Evolutionary conservation across 2,888 invertebrate genomes (phyloP).

Genomic region (Rotaria macrura): DNA sequence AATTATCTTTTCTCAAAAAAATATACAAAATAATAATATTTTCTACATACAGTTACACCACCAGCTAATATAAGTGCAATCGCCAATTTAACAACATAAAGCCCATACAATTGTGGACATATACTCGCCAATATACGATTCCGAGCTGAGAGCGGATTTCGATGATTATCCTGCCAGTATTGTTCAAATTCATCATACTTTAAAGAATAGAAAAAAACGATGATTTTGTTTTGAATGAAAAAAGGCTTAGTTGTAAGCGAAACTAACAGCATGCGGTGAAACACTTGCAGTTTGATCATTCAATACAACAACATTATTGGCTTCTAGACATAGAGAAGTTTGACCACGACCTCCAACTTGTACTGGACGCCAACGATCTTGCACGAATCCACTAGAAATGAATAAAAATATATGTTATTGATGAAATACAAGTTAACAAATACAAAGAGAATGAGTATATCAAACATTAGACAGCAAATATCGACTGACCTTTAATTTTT

Average conservation of each 20-base stretch:
- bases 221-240: background rate
- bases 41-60: slow-evolving; percentile 49
- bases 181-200: slow-evolving; percentile 60
- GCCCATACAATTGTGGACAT: slow-evolving; percentile 75
- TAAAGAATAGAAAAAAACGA: slow-evolving; percentile 36
- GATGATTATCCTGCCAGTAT: slow-evolving; percentile 62
- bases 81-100: slow-evolving; percentile 75
- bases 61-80: slow-evolving; percentile 59
- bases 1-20: background rate
- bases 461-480: too few species aligned
- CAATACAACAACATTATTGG: background rate
- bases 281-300: background rate
- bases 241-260: background rate
- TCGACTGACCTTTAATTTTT: too few species aligned
- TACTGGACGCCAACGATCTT: background rate
- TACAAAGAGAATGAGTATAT: too few species aligned
- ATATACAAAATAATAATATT: background rate
- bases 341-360: background rate
- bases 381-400: background rate
- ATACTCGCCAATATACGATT: slow-evolving; percentile 68
- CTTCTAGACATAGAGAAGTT: background rate
- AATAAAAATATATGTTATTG: background rate
- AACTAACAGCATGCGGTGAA: background rate
- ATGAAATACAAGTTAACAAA: too few species aligned
- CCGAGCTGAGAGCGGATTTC: slow-evolving; percentile 61